Conservation (phyloP, 2,797 vertebrate species). For the Adrianichthys oophorus region DNA sequence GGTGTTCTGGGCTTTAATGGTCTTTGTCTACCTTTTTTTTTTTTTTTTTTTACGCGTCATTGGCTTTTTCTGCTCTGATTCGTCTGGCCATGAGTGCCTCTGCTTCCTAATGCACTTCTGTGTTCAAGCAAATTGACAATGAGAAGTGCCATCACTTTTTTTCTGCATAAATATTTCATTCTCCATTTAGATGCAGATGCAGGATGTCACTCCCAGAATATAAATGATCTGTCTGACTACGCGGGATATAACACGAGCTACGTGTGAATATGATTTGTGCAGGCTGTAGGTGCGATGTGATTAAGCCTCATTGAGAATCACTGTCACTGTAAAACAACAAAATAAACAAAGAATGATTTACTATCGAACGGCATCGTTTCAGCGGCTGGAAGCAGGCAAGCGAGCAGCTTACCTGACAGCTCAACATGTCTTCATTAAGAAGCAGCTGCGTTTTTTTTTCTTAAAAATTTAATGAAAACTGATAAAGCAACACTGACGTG, state of each 20-base stretch:
- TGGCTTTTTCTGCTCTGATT: conserved; percentile 73
- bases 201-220: conserved; percentile 64
- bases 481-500: neutral
- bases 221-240: conserved; percentile 57
- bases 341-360: conserved; percentile 29
- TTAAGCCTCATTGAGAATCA: conserved; percentile 49
- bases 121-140: conserved; percentile 79
- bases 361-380: conserved; percentile 24
- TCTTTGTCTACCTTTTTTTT: conserved; percentile 16
- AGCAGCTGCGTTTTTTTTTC: neutral
- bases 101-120: conserved; percentile 73
- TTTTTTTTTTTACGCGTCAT: conserved; percentile 47
- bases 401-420: neutral
- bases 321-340: conserved; percentile 34
- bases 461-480: neutral
- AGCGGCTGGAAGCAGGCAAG: conserved; percentile 7
- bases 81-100: conserved; percentile 74
- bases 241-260: conserved; percentile 34
- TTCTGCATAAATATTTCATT: conserved; percentile 78
- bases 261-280: conserved; percentile 60
- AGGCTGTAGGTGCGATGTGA: conserved; percentile 33
- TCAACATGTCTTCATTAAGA: neutral
- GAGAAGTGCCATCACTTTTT: conserved; percentile 76
- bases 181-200: conserved; percentile 79
- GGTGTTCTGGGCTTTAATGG: conserved; percentile 32